Base-by-base conservation (phyloP, 1,140 invertebrate genomes). In the Philotrypesis tridentata region DNA sequence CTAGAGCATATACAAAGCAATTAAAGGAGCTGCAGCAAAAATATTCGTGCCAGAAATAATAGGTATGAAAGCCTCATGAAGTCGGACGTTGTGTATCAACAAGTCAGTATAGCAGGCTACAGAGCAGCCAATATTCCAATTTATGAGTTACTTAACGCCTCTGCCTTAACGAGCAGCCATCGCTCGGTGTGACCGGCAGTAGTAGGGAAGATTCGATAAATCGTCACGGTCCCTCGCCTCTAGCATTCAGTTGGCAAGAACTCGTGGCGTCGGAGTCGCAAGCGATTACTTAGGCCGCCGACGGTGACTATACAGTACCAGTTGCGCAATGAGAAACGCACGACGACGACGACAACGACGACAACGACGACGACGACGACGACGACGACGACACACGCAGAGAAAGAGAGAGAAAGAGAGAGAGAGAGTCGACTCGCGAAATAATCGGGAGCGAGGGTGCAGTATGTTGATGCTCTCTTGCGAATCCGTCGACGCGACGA, bases 221-320 rank as follows among this genome's bases (percentile, higher is more conserved):
- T 85, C 71, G 79, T 72, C 71, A 65, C 67, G 79, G 43, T 83
- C 21, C 81, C 65, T 25, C 43, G 82, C 85, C 79, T 79, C 85
- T 83, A 68, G 29, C 79, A 17, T 21, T 23, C 7, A 61, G 12
- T 77, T 67, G 61, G 75, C 61, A 77, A 77, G 23, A 77, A 37
- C 2, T 37, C 21, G 55, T n/a, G 48, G 43, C 48, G 72, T 74
- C 48, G 43, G 14, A 55, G 11, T 68, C 9, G 48, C 65, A 37
- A 43, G 40, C 48, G 72, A 85, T 84, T 83, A 85, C 83, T 86
- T 82, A 84, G 72, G 55, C 12, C 31, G 27, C 31, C 73, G 73
- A 11, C 23, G 33, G 61, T 61, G 0, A 12, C 0, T 25, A 2
- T 74, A 82, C 75, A 48, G 71, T 55, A 55, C 40, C 80, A 31